Base-by-base conservation (phyloP, 1,140 invertebrate species). In the Drosophila tani region DNA sequence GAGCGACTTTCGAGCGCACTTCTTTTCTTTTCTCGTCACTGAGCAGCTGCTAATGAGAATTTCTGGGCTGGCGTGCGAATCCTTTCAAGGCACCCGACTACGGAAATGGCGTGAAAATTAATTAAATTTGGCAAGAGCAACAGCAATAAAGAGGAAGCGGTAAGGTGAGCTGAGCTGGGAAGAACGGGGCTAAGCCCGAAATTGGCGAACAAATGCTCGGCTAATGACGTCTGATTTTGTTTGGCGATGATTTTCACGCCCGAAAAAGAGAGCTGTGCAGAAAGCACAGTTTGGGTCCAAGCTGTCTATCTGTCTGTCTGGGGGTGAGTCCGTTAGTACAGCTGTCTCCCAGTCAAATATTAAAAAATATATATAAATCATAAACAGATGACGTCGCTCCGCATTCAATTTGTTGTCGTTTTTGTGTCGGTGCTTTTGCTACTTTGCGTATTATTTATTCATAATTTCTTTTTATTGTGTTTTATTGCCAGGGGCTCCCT, bases 381-480 rank as follows among this genome's bases (percentile, higher is more conserved):
- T 73, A 90, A 85, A 81, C 84, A 88, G 84, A 90, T 88, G 84
- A 79, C 84, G 81, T 67, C 55, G 59, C 47, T 65, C 56, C 73
- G 59, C 71, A 75, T 65, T 65, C 60, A 66, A 57, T 76, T 75
- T 45, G 57, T 50, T 47, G 45, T 62, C 74, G 66, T 64, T 64
- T 69, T 82, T 71, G 73, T 71, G 55, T 29, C 70, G 65, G 55
- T 55, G 70, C 49, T 75, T 45, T 83, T 83, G 71, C 84, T 88
- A 88, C 81, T 87, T 84, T 88, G 73, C 84, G 73, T 59, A 84
- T 88, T 90, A 81, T 88, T 88, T 88, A 88, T 88, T 88, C 84
- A 88, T 88, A 88, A 88, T 85, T 88, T 88, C 85, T 85, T 85
- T 87, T 88, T 88, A 88, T 88, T 81, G 75, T 85, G 81, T 85